Conservation (phyloP, 2,113 vertebrate genomes). For the Pelecanus crispus region DNA sequence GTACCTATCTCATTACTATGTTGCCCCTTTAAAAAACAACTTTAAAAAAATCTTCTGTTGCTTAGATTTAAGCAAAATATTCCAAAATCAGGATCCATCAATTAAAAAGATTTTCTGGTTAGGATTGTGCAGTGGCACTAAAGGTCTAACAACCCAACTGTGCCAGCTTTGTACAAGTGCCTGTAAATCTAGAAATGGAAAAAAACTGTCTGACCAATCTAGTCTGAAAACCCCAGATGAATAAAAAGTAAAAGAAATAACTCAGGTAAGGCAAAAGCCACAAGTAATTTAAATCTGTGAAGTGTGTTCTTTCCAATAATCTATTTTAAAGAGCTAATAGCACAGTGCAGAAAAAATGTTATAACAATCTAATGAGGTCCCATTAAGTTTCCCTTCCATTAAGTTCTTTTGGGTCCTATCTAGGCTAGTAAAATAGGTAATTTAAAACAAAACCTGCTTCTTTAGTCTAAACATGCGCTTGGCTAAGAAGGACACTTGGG, state of each 20-base stretch:
- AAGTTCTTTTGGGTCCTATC: constrained; percentile 57
- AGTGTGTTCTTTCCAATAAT: constrained; percentile 44
- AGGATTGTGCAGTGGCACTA: background rate
- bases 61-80: background rate
- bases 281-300: constrained; percentile 49
- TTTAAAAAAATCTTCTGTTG: background rate
- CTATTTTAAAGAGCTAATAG: constrained; percentile 57
- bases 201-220: background rate
- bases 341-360: constrained; percentile 52
- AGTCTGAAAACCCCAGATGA: background rate
- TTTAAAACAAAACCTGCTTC: constrained; percentile 40
- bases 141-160: background rate
- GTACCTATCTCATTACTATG: background rate
- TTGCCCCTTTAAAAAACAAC: background rate
- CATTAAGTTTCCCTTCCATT: constrained; percentile 59
- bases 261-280: constrained; percentile 26
- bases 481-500: constrained; percentile 2
- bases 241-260: constrained; percentile 42
- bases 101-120: background rate
- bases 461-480: constrained; percentile 29
- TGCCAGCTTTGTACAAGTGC: background rate
- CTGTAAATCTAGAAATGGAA: background rate
- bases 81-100: background rate
- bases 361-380: constrained; percentile 56
- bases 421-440: constrained; percentile 44